Percentiles rank a stretch among this genome's conserved stretches.
phyloP scores from a whole-genome alignment of 2,113 vertebrate genomes.

The Pterocles burchelli region DNA sequence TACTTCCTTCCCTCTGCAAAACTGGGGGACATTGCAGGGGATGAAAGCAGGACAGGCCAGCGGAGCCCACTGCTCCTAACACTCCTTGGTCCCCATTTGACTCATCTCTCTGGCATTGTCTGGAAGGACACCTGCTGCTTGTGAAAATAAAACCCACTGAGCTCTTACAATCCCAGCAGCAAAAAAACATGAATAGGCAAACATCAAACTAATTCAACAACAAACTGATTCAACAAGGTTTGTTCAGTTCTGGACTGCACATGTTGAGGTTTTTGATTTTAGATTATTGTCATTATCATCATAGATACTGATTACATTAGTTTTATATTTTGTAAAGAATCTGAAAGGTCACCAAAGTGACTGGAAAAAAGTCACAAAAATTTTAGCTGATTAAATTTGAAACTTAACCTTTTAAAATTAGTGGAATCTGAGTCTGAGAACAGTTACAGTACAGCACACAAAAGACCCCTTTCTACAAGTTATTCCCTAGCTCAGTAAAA shows the following conservation, averaged over 20 bases:
- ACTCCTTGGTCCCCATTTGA: not conserved
- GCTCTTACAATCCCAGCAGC: not conserved
- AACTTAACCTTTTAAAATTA: conserved; percentile 12
- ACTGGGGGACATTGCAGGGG: not conserved
- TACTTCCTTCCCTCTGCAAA: not conserved
- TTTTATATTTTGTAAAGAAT: not conserved
- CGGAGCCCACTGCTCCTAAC: rapidly evolving
- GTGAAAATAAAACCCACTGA: conserved; percentile 10
- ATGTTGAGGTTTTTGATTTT: not conserved
- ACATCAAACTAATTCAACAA: conserved; percentile 3
- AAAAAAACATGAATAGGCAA: not conserved
- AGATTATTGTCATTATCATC: not conserved
- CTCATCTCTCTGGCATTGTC: not conserved
- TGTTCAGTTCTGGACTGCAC: not conserved
- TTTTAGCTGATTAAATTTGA: not conserved
- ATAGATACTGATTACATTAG: not conserved
- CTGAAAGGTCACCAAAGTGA: not conserved
- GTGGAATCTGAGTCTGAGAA: not conserved
- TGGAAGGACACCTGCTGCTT: not conserved
- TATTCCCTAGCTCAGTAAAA: conserved; percentile 34
- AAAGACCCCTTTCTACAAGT: not conserved
- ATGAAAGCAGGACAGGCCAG: not conserved
- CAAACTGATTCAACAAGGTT: conserved; percentile 5
- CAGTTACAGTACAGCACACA: not conserved
- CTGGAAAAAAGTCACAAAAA: not conserved